phyloP scores from a whole-genome alignment of 2,797 vertebrate genomes.

The Anguilla anguilla region DNA sequence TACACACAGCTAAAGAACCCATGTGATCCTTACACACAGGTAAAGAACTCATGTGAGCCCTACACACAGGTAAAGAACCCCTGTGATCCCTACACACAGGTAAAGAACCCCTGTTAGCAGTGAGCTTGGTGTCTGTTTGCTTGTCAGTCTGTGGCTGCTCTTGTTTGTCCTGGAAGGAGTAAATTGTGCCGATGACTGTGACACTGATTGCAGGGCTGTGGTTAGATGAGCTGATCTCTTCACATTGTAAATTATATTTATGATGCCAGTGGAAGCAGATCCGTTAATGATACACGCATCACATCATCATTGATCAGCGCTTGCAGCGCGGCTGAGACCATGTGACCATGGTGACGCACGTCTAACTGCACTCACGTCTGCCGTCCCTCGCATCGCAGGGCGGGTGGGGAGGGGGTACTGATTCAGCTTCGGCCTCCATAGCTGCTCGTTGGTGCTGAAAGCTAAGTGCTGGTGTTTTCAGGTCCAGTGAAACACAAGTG shows the following conservation, averaged over 20 bases:
- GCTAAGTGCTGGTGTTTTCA: background rate
- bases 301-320: background rate
- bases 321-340: background rate
- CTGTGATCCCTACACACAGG: no score
- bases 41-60: no score
- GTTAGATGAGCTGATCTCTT: background rate
- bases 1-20: no score
- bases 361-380: background rate
- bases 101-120: background rate
- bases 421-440: no score
- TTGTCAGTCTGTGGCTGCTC: background rate
- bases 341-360: background rate
- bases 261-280: background rate
- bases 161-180: background rate
- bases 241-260: conserved; percentile 28
- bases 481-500: background rate
- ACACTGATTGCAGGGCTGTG: background rate
- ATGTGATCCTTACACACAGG: no score
- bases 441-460: background rate
- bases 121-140: background rate
- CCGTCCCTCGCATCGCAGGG: background rate
- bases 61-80: no score
- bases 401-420: background rate
- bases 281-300: background rate
- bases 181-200: background rate